A percentile compares a stretch with the other conserved stretches of the same genome.
Conservation (phyloP, 2,113 vertebrate species). For the Microcebus tavaratra region DNA sequence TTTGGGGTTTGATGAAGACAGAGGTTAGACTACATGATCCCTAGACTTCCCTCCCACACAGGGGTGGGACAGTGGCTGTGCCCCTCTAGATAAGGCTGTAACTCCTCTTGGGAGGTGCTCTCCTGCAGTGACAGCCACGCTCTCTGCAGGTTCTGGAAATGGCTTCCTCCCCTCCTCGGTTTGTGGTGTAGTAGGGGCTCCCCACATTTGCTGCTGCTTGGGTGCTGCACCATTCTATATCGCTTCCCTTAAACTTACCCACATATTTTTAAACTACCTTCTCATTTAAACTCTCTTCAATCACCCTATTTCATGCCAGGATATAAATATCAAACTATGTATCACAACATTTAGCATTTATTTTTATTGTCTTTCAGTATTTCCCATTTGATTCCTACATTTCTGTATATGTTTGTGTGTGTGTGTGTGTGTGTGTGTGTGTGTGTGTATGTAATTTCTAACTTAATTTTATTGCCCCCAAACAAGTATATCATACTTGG, state of each 20-base stretch:
- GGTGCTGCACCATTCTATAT: neutral
- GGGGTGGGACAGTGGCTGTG: neutral
- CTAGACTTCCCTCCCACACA: neutral
- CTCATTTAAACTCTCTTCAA: neutral
- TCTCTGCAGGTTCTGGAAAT: rapidly evolving
- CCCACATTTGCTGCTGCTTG: rapidly evolving
- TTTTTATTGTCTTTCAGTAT: neutral
- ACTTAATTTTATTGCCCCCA: neutral
- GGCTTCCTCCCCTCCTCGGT: neutral
- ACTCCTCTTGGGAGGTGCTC: neutral
- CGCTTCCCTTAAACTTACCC: neutral
- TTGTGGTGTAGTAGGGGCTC: rapidly evolving
- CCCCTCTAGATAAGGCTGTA: neutral
- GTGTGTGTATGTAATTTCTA: neutral
- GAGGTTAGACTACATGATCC: neutral
- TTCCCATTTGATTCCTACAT: neutral
- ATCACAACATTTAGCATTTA: neutral
- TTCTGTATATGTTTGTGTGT: too few relatives aligned
- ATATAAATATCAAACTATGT: neutral
- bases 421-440: neutral
- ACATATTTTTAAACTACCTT: neutral
- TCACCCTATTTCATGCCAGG: neutral
- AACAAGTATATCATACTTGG: neutral
- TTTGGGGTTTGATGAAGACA: neutral
- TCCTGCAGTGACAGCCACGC: rapidly evolving